Evolutionary conservation across 2,888 invertebrate species (phyloP).

Genomic region (Athalia circularis): DNA sequence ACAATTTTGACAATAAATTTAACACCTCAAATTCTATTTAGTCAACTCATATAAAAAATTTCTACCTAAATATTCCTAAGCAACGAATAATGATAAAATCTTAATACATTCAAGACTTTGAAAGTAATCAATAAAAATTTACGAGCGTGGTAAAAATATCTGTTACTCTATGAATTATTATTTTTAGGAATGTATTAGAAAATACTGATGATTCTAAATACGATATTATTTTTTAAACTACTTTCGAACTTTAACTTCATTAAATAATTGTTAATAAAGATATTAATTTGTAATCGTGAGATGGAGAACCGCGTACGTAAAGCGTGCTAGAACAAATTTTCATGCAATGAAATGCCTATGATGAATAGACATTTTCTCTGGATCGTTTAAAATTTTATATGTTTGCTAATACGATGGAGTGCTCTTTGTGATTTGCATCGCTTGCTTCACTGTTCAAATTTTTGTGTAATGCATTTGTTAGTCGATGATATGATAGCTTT

Average conservation of each 20-base stretch:
- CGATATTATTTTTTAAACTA: neutral
- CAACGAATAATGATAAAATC: neutral
- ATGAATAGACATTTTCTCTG: constrained; percentile 17
- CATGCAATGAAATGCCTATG: constrained; percentile 30
- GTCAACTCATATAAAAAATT: constrained; percentile 24
- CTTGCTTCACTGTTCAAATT: too few species aligned
- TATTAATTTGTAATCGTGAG: neutral
- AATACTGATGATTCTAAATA: constrained; percentile 27
- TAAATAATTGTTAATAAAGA: constrained; percentile 9
- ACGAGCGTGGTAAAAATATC: neutral
- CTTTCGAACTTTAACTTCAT: neutral
- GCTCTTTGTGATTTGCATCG: too few species aligned
- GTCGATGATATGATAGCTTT: too few species aligned
- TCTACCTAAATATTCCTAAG: neutral
- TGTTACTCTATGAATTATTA: neutral
- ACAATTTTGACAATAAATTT: constrained; percentile 24
- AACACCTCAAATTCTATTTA: neutral
- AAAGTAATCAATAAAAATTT: neutral
- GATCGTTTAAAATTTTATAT: constrained; percentile 9
- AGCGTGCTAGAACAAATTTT: constrained; percentile 6
- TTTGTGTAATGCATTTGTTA: too few species aligned
- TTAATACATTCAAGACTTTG: neutral
- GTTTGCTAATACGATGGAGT: constrained; percentile 10
- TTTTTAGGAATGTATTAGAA: constrained; percentile 15
- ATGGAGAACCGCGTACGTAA: neutral